Evolutionary conservation across 2,113 vertebrate genomes (phyloP).

Genomic region (Dinomys branickii): DNA sequence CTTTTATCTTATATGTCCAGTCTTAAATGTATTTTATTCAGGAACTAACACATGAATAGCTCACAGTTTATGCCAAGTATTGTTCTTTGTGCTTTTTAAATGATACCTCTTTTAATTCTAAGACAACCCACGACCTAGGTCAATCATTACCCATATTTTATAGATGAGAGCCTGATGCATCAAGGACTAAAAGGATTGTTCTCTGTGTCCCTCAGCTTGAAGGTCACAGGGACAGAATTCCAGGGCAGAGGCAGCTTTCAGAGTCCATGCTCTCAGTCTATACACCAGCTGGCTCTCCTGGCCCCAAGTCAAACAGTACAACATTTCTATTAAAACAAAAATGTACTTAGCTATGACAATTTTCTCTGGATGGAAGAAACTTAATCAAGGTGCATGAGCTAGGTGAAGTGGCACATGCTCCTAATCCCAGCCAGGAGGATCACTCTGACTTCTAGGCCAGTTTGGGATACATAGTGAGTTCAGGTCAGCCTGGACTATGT

Average conservation of each 20-base stretch:
- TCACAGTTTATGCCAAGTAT: not conserved
- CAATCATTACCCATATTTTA: not conserved
- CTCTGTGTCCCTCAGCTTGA: not conserved
- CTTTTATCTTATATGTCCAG: not conserved
- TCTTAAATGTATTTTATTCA: constrained; percentile 3
- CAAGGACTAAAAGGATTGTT: not conserved
- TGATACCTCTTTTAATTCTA: not conserved
- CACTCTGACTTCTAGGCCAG: not conserved
- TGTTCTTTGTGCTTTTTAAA: not conserved
- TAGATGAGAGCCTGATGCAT: not conserved
- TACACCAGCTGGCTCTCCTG: not conserved
- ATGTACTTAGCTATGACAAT: not conserved
- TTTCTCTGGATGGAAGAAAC: not conserved
- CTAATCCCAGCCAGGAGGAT: not conserved
- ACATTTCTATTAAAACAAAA: not conserved
- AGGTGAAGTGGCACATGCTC: not conserved
- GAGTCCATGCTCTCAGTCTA: not conserved
- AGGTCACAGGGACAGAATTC: not conserved
- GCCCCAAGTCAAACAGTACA: not conserved
- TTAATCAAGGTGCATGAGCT: not conserved
- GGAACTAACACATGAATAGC: not conserved
- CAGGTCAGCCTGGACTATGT: too few species aligned
- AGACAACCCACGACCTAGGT: not conserved
- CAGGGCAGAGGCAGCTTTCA: not conserved
- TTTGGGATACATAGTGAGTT: too few species aligned